Conservation (phyloP, 2,797 vertebrate species). For the Eospalax fontanierii region DNA sequence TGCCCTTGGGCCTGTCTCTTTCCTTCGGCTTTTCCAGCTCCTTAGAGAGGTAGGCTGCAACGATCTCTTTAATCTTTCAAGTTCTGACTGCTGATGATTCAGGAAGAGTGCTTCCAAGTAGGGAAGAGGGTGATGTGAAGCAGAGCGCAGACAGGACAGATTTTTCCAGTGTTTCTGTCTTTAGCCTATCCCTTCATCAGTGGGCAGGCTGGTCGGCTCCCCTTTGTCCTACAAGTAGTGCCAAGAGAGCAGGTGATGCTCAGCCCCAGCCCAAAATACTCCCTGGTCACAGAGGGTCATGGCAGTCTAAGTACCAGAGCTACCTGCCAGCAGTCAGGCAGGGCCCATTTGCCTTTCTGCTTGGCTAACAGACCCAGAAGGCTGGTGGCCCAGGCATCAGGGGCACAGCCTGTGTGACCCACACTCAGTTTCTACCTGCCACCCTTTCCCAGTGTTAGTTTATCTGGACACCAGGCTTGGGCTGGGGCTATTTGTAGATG, state of each 20-base stretch:
- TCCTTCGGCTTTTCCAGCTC: not conserved
- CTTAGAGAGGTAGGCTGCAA: not conserved
- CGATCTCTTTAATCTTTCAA: not conserved
- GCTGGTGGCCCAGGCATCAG: not conserved
- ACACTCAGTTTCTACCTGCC: not conserved
- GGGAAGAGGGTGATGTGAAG: constrained; percentile 59
- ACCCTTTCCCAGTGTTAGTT: not conserved
- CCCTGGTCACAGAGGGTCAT: constrained; percentile 68
- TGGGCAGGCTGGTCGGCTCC: constrained; percentile 70
- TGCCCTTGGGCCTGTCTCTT: constrained; percentile 38
- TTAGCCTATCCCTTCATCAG: not conserved
- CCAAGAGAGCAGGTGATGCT: constrained; percentile 83
- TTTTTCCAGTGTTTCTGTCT: constrained; percentile 68
- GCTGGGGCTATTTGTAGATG: constrained; percentile 73
- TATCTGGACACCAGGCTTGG: constrained; percentile 66
- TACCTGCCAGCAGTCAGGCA: not conserved
- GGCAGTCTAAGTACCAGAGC: constrained; percentile 27
- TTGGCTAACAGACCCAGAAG: constrained; percentile 2
- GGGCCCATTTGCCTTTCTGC: not conserved
- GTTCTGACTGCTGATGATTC: not conserved
- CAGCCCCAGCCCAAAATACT: constrained; percentile 75
- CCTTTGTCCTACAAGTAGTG: constrained; percentile 83
- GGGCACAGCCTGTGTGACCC: not conserved
- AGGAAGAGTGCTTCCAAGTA: constrained; percentile 72
- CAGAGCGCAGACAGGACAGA: constrained; percentile 22